phyloP scores from a whole-genome alignment of 1,140 invertebrate species.

The Cotesia typhae region DNA sequence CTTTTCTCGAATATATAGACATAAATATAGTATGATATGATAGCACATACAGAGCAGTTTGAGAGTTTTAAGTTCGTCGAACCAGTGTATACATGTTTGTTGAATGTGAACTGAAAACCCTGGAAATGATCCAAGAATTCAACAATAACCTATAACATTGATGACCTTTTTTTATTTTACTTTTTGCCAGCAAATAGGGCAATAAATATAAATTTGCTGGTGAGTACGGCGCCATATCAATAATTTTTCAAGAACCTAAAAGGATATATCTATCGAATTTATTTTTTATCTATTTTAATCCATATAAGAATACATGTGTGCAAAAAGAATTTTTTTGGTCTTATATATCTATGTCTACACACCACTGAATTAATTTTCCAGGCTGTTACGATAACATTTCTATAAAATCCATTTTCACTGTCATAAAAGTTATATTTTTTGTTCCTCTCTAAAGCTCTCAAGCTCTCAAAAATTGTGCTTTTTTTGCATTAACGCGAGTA shows the following conservation, averaged over 20 bases:
- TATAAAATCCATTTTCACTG: no score
- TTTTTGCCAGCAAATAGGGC: conserved; percentile 7
- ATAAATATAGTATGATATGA: no score
- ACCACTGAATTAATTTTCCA: no score
- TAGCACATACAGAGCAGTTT: no score
- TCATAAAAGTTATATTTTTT: no score
- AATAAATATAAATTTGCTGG: conserved; percentile 5
- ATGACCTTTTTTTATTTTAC: neutral
- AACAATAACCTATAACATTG: conserved; percentile 10
- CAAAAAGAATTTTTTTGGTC: no score
- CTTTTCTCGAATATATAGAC: no score
- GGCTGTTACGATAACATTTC: no score
- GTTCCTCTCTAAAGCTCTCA: no score
- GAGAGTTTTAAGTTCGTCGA: conserved; percentile 1
- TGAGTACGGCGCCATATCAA: conserved; percentile 6
- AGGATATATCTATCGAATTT: neutral
- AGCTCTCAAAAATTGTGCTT: no score
- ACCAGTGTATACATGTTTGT: neutral
- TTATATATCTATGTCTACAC: no score
- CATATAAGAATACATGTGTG: no score
- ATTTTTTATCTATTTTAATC: neutral
- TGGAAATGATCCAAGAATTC: conserved; percentile 5
- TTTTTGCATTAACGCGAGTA: neutral
- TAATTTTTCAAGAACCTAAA: neutral
- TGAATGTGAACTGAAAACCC: conserved; percentile 3